Evolutionary conservation across 23 tunicate species (phyloP), one percentile per base, ranked within the genome.

Genomic region (Styela clava): DNA sequence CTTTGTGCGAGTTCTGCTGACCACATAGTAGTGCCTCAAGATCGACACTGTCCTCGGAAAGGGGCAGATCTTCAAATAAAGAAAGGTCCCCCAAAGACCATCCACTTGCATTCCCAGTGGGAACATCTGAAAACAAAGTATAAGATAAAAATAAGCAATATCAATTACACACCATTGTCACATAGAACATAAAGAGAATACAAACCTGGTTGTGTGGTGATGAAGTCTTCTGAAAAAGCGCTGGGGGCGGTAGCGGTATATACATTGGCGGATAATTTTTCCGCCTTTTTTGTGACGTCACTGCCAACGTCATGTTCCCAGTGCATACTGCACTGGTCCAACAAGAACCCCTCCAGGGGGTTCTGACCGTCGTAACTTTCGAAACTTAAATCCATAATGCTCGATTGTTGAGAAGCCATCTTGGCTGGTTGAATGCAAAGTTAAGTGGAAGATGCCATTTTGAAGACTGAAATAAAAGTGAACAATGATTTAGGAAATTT

Each of bases 381-480:
- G 34, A 71, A 26, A 71, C 77, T 71, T 71, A 30, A 71, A 71
- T 71, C 77, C 77, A 71, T 71, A 71, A 34, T 71, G 37, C 34
- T 22, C 34, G 34, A 21, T 30, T 26, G 77, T 71, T 26, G 77
- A 28, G 34, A 71, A 71, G 77, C 77, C 77, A 32, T 71, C 77
- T 35, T 71, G 77, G 77, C 77, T 30, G 37, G 16, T 12, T 28
- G 77, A 71, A 29, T 71, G 35, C 12, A 16, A 32, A 71, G 37
- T 30, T 32, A 71, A 34, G 61, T n/a, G 0, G 64, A 36, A 31
- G 21, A 74, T 34, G 85, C 82, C 97, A 91, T 91, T 35, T 37
- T 82, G 76, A 64, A 62, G 78, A 30, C 97, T 91, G 73, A 24
- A 82, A 77, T 18, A 65, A 24, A 65, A 65, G 16, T 5, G 29